Evolutionary conservation across 2,113 vertebrate species (phyloP), one percentile per base, ranked within the genome.

Genomic region (Trogon melanurus): DNA sequence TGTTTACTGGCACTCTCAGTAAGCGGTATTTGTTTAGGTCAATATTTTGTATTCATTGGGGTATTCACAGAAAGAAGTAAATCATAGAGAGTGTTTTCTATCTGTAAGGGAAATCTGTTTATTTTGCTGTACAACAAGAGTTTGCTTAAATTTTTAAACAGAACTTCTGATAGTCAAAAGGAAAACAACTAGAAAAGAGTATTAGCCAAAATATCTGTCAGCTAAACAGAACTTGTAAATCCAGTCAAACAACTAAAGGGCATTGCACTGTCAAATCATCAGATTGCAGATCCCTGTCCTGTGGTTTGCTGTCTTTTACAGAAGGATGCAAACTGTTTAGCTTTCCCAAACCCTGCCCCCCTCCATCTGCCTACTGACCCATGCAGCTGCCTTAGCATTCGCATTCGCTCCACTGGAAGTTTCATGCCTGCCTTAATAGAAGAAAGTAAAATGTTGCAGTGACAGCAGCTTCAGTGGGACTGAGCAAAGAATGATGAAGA

Each of bases 351-450:
- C 87, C 91, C 75, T 93, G 87, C 95, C 91, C 91, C 64, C 78
- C 38, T 98, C 97, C 97, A 97, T 98, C 97, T 98, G 97, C 92
- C 96, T 97, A 93, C 93, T 98, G 98, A 98, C 97, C 98, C 97
- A 97, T 96, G 95, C 96, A 97, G 93, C 95, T 97, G 92, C 97
- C 97, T 97, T 97, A 97, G 96, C 75, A 83, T 96, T 90, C 79
- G 5, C 95, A 64, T 91, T 89, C 72, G 53, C 94, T 96, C 97
- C 96, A 76, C 94, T 97, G 95, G 95, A 98, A 96, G 95, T 95
- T 97, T 97, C 95, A 88, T 97, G 97, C 91, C 96, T 98, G 98
- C 95, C 89, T 96, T 96, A 93, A 97, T 84, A 95, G 95, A 94
- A 97, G 95, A 97, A 98, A 97, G 95, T 81, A 97, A 97, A 96